These are phyloP conservation scores for Cryptotis parvus DNA, from an alignment of 2,113 vertebrate genomes.

Conservation along the genomic window DNA sequence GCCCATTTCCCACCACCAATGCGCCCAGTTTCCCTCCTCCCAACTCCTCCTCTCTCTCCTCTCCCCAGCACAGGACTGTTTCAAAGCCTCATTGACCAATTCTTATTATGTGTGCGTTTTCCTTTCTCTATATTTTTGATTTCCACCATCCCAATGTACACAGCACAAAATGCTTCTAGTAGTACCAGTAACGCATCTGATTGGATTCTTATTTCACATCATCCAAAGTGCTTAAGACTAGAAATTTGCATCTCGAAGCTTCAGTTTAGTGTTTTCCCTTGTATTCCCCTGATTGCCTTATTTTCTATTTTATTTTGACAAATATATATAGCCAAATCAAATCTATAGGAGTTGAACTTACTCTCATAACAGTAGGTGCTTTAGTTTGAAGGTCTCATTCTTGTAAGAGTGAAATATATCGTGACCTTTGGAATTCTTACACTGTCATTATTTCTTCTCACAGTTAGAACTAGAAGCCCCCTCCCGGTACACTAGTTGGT, in stretches of 20 bases:
- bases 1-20: too few species aligned
- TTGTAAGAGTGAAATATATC: constrained; percentile 15
- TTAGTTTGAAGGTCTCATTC: not conserved
- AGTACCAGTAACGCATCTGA: not conserved
- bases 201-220: not conserved
- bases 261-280: not conserved
- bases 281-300: not conserved
- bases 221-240: not conserved
- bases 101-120: too few species aligned
- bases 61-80: too few species aligned
- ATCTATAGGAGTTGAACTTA: too few species aligned
- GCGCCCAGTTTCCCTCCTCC: too few species aligned
- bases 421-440: constrained; percentile 32
- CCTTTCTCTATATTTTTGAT: too few species aligned
- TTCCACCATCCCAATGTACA: not conserved
- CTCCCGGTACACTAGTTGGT: constrained; percentile 87
- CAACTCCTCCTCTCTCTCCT: too few species aligned
- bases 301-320: not conserved
- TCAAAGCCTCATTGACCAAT: too few species aligned
- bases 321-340: not conserved
- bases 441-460: constrained; percentile 67
- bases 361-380: not conserved
- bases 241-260: not conserved
- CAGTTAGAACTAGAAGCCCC: constrained; percentile 91
- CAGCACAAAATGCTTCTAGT: not conserved